Base-by-base conservation (phyloP, 2,113 vertebrate species). In the Pelodiscus sinensis region DNA sequence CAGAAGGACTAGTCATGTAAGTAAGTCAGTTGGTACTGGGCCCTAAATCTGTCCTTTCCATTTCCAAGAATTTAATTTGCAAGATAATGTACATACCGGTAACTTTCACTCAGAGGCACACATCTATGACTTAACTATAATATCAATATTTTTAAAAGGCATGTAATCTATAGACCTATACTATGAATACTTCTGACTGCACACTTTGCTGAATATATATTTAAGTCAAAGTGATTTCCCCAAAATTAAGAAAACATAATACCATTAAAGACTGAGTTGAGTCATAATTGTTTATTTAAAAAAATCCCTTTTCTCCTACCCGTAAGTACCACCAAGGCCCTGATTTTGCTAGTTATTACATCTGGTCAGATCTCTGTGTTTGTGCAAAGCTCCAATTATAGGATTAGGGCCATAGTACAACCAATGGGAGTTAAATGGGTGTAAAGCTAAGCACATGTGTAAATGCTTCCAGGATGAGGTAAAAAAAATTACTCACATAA, bases 1-100 rank as follows among this genome's bases (percentile, higher is more conserved):
- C 84, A n/a, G 85, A 87, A 21, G 88, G 83, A 85, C 86, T 58
- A 81, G 82, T 35, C 31, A 73, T 18, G 44, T 92, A 90, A 91
- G 91, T 52, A 50, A 60, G 65, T 9, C 16, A 35, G 35, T 35
- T 35, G 18, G n/a, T 71, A 21, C 21, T 71, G n/a, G n/a, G 65
- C 65, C 65, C 31, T 71, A 35, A 19, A 71, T 71, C 65, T 71
- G 31, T 35, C n/a, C 8, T 71, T 71, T 71, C 31, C 31, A 71
- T 35, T 71, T 71, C 31, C 16, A 71, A 71, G 9, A 35, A 35
- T 21, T 68, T 71, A 71, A 21, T 71, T 21, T 21, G 31, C 65
- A 68, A n/a, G 65, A 71, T 35, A 71, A 4, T 2, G 35, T 35
- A 35, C 18, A 31, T 35, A n/a, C n/a, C n/a, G n/a, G n/a, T n/a